Percentiles rank a stretch among this genome's conserved stretches.
Conservation (phyloP, 2,888 invertebrate genomes). For the Mystacides longicornis region DNA sequence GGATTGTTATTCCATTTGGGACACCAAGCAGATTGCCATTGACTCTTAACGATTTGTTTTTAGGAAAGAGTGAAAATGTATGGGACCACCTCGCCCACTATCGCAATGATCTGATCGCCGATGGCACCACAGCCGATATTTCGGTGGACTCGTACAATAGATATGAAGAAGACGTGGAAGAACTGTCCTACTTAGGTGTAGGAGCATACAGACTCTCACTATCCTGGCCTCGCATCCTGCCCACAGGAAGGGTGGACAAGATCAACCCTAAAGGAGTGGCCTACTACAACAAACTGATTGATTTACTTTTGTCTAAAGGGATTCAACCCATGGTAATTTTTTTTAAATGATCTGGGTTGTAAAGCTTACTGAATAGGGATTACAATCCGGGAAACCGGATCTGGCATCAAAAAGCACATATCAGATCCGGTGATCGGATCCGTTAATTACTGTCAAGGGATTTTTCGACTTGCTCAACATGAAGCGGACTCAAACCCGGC, state of each 20-base stretch:
- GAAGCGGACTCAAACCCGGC: too few species aligned
- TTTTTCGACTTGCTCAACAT: too few species aligned
- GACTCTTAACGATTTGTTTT: background rate
- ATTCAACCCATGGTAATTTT: constrained; percentile 53
- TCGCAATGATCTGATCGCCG: constrained; percentile 51
- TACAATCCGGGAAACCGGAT: too few species aligned
- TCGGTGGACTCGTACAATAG: constrained; percentile 65
- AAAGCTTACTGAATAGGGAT: too few species aligned
- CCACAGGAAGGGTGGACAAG: constrained; percentile 49
- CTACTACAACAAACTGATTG: constrained; percentile 59
- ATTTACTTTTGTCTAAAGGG: constrained; percentile 52
- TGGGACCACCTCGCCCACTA: constrained; percentile 52
- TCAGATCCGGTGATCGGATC: too few species aligned
- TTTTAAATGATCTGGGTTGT: background rate
- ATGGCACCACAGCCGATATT: constrained; percentile 56
- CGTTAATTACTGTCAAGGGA: too few species aligned
- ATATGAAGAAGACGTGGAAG: constrained; percentile 53
- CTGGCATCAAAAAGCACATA: too few species aligned
- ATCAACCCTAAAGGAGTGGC: constrained; percentile 54
- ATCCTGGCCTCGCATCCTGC: constrained; percentile 59
- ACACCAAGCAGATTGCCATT: too few species aligned
- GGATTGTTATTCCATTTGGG: too few species aligned
- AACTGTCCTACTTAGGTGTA: constrained; percentile 45
- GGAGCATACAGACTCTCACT: constrained; percentile 51
- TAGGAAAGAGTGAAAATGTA: constrained; percentile 58